A percentile compares a stretch with the other conserved stretches of the same genome.
phyloP scores from a whole-genome alignment of 2,888 invertebrate genomes.

The Mechanitis messenoides region DNA sequence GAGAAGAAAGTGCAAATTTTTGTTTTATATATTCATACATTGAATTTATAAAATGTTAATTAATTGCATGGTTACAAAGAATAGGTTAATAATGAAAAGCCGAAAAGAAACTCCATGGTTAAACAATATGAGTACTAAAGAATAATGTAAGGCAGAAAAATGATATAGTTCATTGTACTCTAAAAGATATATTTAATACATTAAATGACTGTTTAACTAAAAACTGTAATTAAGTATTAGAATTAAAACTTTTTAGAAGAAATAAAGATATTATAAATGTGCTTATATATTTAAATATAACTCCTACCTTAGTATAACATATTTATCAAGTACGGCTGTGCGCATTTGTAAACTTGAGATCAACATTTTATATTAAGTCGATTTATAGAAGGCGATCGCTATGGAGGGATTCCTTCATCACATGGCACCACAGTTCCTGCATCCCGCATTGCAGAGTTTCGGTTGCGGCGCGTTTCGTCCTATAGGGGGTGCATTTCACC shows the following conservation, averaged over 20 bases:
- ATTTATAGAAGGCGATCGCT: conserved; percentile 37
- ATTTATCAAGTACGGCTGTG: conserved; percentile 18
- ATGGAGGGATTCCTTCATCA: conserved; percentile 75
- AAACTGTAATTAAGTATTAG: background rate
- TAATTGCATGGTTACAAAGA: too few species aligned
- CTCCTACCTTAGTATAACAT: background rate
- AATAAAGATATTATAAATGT: too few species aligned
- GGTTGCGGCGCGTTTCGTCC: conserved; percentile 73
- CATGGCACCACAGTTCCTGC: conserved; percentile 74
- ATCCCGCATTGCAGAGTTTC: conserved; percentile 72
- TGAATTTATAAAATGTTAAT: too few species aligned
- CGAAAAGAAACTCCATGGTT: too few species aligned
- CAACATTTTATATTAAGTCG: background rate
- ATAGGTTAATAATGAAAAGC: too few species aligned
- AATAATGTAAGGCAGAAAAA: too few species aligned
- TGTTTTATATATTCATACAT: too few species aligned
- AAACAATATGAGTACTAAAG: too few species aligned
- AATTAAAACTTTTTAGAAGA: background rate
- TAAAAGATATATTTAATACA: background rate
- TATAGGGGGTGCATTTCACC: conserved; percentile 72
- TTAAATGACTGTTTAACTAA: background rate
- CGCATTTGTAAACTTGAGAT: conserved; percentile 7
- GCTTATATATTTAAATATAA: too few species aligned
- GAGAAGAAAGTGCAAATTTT: too few species aligned
- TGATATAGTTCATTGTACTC: too few species aligned